Evolutionary conservation across 2,113 vertebrate genomes (phyloP).

Genomic region (Pterocles gutturalis): DNA sequence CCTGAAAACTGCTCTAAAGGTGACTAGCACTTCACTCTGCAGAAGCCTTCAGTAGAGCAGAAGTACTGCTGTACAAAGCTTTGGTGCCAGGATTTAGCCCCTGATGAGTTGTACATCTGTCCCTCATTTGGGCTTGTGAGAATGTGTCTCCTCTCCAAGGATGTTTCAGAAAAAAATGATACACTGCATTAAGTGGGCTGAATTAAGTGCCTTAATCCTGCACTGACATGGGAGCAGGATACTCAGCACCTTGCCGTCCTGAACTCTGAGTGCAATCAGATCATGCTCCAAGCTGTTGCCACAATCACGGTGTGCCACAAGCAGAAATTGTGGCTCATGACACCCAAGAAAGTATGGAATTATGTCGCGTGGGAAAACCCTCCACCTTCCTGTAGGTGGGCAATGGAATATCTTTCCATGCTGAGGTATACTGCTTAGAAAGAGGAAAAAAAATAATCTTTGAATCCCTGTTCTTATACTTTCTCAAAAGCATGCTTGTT

Average conservation of each 20-base stretch:
- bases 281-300: background rate
- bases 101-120: background rate
- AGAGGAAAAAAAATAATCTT: background rate
- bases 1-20: background rate
- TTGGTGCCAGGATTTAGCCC: background rate
- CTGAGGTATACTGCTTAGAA: background rate
- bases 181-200: background rate
- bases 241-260: background rate
- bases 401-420: background rate
- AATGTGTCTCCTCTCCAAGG: background rate
- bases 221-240: background rate
- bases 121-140: background rate
- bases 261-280: background rate
- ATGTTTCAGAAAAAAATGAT: background rate
- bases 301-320: background rate
- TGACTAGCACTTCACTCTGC: background rate
- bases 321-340: background rate
- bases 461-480: background rate
- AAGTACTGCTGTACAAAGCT: background rate
- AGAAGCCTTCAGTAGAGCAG: background rate
- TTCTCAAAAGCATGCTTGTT: background rate
- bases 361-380: background rate
- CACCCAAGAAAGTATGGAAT: background rate
- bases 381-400: background rate
- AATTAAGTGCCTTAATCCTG: background rate